A percentile compares a stretch with the other conserved stretches of the same genome.
These are phyloP conservation scores for Hyperoplus lanceolatus DNA, from an alignment of 2,797 vertebrate species.

Conservation along the genomic window DNA sequence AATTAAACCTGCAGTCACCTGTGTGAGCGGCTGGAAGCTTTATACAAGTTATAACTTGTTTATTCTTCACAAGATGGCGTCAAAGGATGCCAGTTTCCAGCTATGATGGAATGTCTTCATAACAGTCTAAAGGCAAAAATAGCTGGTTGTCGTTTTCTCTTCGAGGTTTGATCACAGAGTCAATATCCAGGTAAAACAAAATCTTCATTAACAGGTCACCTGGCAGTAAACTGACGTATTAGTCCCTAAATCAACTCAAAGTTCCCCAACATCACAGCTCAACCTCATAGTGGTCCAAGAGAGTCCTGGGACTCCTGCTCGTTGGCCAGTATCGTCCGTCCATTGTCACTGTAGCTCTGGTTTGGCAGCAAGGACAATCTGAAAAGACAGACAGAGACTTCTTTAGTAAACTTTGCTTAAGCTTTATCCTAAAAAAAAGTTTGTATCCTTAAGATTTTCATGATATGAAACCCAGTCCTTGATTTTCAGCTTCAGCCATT, in stretches of 20 bases:
- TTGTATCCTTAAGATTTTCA: neutral
- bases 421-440: neutral
- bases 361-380: slow-evolving; percentile 87
- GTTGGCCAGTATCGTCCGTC: slow-evolving; percentile 80
- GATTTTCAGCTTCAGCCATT: neutral
- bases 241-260: neutral
- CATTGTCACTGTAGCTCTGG: slow-evolving; percentile 85
- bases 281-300: slow-evolving; percentile 72
- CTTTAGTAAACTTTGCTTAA: neutral
- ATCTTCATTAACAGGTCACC: slow-evolving; percentile 1
- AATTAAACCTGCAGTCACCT: neutral
- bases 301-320: slow-evolving; percentile 86
- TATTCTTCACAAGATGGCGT: neutral
- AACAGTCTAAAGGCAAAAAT: slow-evolving; percentile 7
- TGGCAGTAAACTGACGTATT: slow-evolving; percentile 12
- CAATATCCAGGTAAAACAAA: slow-evolving; percentile 10
- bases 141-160: neutral
- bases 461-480: neutral
- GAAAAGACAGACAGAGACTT: slow-evolving; percentile 35
- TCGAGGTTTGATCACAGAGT: slow-evolving; percentile 13
- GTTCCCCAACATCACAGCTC: slow-evolving; percentile 9
- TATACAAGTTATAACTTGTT: slow-evolving; percentile 11
- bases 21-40: neutral
- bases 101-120: neutral
- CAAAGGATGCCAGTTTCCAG: neutral